These are phyloP conservation scores for Dolomedes plantarius DNA, from an alignment of 2,888 invertebrate species.

Conservation along the genomic window DNA sequence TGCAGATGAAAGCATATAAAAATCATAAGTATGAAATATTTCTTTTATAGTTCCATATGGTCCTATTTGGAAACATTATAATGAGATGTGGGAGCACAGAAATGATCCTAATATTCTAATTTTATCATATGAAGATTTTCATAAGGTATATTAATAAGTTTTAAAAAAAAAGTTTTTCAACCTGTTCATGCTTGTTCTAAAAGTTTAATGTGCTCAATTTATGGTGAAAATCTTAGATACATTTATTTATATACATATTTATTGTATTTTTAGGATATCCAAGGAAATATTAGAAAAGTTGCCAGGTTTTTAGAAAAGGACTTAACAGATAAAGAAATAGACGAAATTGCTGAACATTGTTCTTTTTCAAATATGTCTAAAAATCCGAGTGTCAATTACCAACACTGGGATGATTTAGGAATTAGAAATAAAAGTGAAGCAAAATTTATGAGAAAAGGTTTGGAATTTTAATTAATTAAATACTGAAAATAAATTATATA, in stretches of 20 bases:
- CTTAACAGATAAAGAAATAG: slow-evolving; percentile 82
- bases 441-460: slow-evolving; percentile 78
- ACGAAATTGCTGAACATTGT: slow-evolving; percentile 84
- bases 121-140: slow-evolving; percentile 88
- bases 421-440: slow-evolving; percentile 76
- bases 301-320: slow-evolving; percentile 79
- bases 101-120: slow-evolving; percentile 84
- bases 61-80: slow-evolving; percentile 87
- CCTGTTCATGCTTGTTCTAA: background rate
- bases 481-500: too few species aligned
- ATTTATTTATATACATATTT: background rate
- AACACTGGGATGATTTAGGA: slow-evolving; percentile 78
- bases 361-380: slow-evolving; percentile 88
- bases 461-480: too few species aligned
- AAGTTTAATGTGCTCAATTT: background rate
- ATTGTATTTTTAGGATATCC: slow-evolving; percentile 77
- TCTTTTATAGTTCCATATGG: slow-evolving; percentile 79
- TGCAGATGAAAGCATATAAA: too few species aligned
- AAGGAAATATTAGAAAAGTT: slow-evolving; percentile 79
- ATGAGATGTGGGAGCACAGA: slow-evolving; percentile 85
- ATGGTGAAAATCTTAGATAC: background rate
- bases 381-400: slow-evolving; percentile 85
- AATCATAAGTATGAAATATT: too few species aligned
- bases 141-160: slow-evolving; percentile 79
- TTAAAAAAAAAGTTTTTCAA: background rate